Evolutionary conservation across 2,113 vertebrate species (phyloP).

Genomic region (Petrocephalus microphthalmus): DNA sequence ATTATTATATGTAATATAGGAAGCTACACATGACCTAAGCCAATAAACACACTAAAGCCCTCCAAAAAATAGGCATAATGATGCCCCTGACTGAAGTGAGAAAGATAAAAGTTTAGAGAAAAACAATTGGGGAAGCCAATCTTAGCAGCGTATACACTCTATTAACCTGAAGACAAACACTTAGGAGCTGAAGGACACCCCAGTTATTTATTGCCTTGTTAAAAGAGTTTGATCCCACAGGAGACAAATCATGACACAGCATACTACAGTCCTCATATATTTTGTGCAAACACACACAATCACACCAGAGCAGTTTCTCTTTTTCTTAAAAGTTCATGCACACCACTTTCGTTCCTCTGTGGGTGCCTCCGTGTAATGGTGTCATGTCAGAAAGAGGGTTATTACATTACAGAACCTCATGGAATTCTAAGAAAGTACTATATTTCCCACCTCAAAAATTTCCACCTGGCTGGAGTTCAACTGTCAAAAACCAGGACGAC

Average conservation of each 20-base stretch:
- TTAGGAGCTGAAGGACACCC: slow-evolving; percentile 2
- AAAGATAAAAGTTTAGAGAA: background rate
- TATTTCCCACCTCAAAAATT: background rate
- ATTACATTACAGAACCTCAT: background rate
- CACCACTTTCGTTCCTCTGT: background rate
- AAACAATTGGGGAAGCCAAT: background rate
- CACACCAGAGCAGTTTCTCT: background rate
- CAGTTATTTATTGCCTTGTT: slow-evolving; percentile 16
- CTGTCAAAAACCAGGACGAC: background rate
- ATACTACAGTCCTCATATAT: background rate
- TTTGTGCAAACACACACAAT: background rate
- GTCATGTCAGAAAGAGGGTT: background rate
- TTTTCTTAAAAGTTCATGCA: background rate
- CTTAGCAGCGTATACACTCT: background rate
- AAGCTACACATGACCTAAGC: too few relatives aligned
- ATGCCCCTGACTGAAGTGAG: background rate
- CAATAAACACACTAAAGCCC: too few relatives aligned
- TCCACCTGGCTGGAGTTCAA: background rate
- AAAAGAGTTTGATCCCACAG: background rate
- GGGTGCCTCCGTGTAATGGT: background rate
- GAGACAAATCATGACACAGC: background rate
- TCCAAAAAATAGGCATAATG: too few relatives aligned
- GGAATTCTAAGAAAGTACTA: background rate
- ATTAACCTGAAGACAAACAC: slow-evolving; percentile 17
- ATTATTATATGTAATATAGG: too few relatives aligned